Base-by-base conservation (phyloP, 2,113 vertebrate species). In the Grammomys dolichurus region DNA sequence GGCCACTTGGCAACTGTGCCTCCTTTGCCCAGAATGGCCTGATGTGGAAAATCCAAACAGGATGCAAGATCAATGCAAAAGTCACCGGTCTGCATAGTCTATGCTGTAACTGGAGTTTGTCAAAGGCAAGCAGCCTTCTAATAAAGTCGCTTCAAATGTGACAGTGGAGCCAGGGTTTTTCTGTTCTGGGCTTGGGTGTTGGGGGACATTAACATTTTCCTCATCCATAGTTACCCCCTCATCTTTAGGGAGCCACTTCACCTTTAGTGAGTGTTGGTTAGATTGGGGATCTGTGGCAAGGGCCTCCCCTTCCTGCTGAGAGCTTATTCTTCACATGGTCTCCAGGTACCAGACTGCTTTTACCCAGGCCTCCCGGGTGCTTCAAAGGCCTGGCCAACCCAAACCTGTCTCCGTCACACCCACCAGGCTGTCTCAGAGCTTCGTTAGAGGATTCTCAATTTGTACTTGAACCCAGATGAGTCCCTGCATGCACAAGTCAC, bases 81-180 rank as follows among this genome's bases (percentile, higher is more conserved):
- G 95, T 97, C 95, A 97, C 90, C 80, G 89, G 98, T 96, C 96
- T 96, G 56, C 67, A 77, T 63, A 88, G 84, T 93, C 31, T 96
- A 97, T 96, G 98, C 96, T 97, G 95, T 97, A 97, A 98, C 98
- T 97, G 98, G 97, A 98, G 96, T 98, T 98, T 97, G 96, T 98
- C 98, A 95, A 97, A 98, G 95, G 96, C 97, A 97, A 98, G 98
- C 97, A 98, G 97, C 98, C 98, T 98, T 98, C 98, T 98, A 99
- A 99, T 99, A 99, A 99, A 99, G 97, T 98, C 98, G 95, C 98
- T 98, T 98, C 96, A 97, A 98, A 98, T 97, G 96, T 84, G 60
- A 73, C n/a, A 31, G 0, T 0, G 0, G 69, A 72, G 86, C 51
- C 26, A 0, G 33, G 40, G 1, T 1, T 69, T 70, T 92, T 92